Evolutionary conservation across 2,113 vertebrate species (phyloP), one percentile per base, ranked within the genome.

Genomic region (Pelecanoides urinatrix): DNA sequence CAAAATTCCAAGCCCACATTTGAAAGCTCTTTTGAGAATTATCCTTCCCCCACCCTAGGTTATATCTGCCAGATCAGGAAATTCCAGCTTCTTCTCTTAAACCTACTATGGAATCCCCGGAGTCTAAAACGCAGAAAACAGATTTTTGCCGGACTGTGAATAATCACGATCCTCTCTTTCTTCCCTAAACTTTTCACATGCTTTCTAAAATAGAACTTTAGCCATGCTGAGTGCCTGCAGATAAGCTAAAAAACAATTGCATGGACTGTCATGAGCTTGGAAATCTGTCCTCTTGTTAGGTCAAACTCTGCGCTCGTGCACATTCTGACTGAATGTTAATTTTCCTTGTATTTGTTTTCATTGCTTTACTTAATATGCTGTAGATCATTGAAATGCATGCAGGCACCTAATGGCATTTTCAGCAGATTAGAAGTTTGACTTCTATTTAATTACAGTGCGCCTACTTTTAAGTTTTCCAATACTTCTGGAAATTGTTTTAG

Each of bases 51-150:
- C 44, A 53, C 53, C n/a, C 42, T 53, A 62, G 47, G 45, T 89
- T 85, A 21, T 94, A 85, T 89, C 74, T 90, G 53, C 66, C 86
- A 95, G 91, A 94, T 92, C 94, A 97, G 95, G 89, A 97, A 95
- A 97, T 96, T 96, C 92, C 95, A 94, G 40, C 85, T 90, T 36
- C 58, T 91, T 94, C 82, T 90, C 74, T 87, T 79, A 92, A 94
- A 88, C 50, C 90, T 94, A 53, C 86, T 92, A 11, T 73, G 74
- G 71, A 91, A 79, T 91, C 94, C 86, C 80, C 38, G 62, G 91
- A 94, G 89, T 49, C 83, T 78, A 45, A 92, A 96, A 78, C 1
- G 12, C 42, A 76, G 80, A 96, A 92, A 94, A 42, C 49, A 58
- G 79, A 89, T 79, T 94, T 92, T 61, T 17, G 16, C 80, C 86